Conservation (phyloP, 2,888 invertebrate genomes). For the Liposcelis brunnea region DNA sequence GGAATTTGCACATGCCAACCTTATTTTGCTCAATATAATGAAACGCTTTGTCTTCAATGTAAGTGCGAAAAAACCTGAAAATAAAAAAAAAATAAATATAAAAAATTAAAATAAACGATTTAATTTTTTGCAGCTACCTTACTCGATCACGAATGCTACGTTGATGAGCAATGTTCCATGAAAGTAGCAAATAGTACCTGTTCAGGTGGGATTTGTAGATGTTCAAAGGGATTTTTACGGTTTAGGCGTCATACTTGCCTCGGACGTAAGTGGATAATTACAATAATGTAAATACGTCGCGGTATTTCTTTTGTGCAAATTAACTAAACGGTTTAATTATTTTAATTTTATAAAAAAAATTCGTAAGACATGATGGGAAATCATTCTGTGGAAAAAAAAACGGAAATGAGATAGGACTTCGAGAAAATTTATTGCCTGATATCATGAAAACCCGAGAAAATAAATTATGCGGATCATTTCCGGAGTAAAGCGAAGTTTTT, state of each 20-base stretch:
- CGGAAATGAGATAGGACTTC: no score
- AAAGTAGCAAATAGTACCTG: conserved; percentile 81
- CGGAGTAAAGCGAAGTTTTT: no score
- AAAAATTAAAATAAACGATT: conserved; percentile 1
- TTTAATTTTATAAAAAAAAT: background rate
- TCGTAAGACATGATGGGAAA: no score
- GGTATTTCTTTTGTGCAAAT: no score
- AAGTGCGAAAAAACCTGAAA: no score
- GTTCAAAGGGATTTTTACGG: conserved; percentile 68
- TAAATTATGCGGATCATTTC: no score
- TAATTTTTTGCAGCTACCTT: conserved; percentile 49
- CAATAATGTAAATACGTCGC: no score
- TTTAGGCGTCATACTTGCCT: conserved; percentile 81
- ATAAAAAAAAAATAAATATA: background rate
- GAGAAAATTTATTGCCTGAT: no score
- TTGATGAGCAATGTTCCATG: conserved; percentile 70
- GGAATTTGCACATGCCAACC: conserved; percentile 22
- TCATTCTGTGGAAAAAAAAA: no score
- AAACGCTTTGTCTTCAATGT: background rate
- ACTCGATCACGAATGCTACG: conserved; percentile 64
- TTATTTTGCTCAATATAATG: conserved; percentile 18
- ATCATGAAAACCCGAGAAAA: no score
- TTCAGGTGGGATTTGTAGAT: conserved; percentile 64
- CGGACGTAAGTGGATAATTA: conserved; percentile 52
- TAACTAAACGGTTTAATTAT: no score